Evolutionary conservation across 1,140 invertebrate genomes (phyloP).

Genomic region (Gonatopus flavifemur): DNA sequence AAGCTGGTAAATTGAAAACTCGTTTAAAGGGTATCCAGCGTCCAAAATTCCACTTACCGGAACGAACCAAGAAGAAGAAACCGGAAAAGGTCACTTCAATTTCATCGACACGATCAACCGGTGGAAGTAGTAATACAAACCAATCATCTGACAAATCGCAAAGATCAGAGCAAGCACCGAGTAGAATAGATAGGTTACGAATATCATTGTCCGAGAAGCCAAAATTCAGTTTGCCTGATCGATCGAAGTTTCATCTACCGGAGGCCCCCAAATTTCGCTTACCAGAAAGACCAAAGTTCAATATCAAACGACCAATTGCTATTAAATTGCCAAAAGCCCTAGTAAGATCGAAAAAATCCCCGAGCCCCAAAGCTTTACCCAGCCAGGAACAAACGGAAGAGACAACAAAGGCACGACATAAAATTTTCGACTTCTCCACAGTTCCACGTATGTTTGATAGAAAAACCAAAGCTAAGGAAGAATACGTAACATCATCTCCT

Average conservation of each 20-base stretch:
- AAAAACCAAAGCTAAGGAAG: constrained; percentile 57
- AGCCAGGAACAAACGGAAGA: constrained; percentile 49
- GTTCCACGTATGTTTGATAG: constrained; percentile 74
- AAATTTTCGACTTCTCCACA: constrained; percentile 74
- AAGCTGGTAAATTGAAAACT: constrained; percentile 50
- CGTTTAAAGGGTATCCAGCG: constrained; percentile 48
- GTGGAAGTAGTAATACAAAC: constrained; percentile 20
- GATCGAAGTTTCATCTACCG: constrained; percentile 64
- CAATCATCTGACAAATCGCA: constrained; percentile 34
- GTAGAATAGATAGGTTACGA: constrained; percentile 45
- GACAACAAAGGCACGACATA: constrained; percentile 50
- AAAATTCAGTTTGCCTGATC: constrained; percentile 62
- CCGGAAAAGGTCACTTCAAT: constrained; percentile 18
- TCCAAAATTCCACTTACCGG: constrained; percentile 41
- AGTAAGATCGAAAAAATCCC: constrained; percentile 29
- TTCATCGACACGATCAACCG: constrained; percentile 9
- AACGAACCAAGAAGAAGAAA: constrained; percentile 40
- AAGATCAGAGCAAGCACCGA: constrained; percentile 32
- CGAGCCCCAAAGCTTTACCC: constrained; percentile 52
- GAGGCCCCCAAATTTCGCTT: constrained; percentile 63
- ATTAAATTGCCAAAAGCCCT: constrained; percentile 42
- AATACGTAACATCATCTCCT: constrained; percentile 47
- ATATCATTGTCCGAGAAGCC: constrained; percentile 60
- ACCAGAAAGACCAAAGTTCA: constrained; percentile 55
- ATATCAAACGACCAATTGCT: constrained; percentile 55